Evolutionary conservation across 2,797 vertebrate species (phyloP), one percentile per base, ranked within the genome.

Genomic region (Prionace glauca): DNA sequence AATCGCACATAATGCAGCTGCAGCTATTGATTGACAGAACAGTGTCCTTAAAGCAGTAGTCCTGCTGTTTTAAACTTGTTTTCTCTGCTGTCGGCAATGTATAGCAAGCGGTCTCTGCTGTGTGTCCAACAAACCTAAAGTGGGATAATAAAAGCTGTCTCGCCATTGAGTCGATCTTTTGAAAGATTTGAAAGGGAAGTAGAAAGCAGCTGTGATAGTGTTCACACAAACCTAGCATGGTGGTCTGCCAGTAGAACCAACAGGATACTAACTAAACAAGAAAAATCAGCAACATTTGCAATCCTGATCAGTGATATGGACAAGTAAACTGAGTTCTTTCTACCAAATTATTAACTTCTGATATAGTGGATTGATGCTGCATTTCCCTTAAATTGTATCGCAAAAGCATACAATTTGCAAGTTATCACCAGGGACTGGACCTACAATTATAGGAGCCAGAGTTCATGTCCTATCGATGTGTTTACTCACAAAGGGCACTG

Each of bases 401-500:
- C 29, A n/a, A 60, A 45, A 67, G 22, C 26, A 9, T 77, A 72
- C 24, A 16, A 56, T 95, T 77, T 77, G 71, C 29, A 20, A 56
- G 71, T 77, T 95, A 95, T 56, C 41, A 74, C 45, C 29, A 32
- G 93, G 41, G 72, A 74, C 29, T 32, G 41, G 71, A 95, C 14
- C 93, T 77, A 26, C 71, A 77, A 95, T 72, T 77, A 69, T 74
- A 56, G 69, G 41, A 95, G 69, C 45, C 45, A 56, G 71, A 97
- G 97, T 97, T 97, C 97, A 97, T 97, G 97, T 97, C 97, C 97
- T 36, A 84, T 96, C 96, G 97, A 96, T 97, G 95, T 97, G 97
- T 98, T 98, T 98, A 97, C 96, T 97, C 97, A 97, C 95, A 96
- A 97, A 98, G 97, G 97, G 96, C 96, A 95, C 96, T 96, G 97